Evolutionary conservation across 2,888 invertebrate species (phyloP).

Genomic region (Noctua janthina): DNA sequence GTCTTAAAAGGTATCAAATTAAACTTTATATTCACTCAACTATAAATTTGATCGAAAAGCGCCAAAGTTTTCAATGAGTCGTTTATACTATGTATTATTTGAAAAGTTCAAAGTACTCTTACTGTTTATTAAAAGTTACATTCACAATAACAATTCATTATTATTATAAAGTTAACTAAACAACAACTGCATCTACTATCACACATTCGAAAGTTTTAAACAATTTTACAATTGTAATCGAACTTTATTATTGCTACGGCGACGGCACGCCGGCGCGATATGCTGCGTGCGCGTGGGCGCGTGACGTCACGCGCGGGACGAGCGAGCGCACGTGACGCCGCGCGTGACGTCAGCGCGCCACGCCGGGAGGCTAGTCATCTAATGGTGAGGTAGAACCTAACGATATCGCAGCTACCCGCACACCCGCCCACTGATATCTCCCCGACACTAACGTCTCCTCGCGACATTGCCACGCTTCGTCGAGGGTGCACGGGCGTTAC

Average conservation of each 20-base stretch:
- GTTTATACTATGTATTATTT: conserved; percentile 79
- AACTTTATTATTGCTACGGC: conserved; percentile 90
- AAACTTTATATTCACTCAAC: conserved; percentile 77
- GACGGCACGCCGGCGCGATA: conserved; percentile 82
- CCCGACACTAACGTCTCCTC: conserved; percentile 28
- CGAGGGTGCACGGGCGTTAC: conserved; percentile 49
- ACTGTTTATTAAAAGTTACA: conserved; percentile 88
- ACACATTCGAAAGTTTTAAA: conserved; percentile 91
- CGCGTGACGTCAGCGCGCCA: conserved; percentile 32
- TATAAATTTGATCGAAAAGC: conserved; percentile 84
- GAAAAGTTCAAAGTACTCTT: conserved; percentile 84
- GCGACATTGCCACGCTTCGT: conserved; percentile 44
- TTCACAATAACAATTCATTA: conserved; percentile 90
- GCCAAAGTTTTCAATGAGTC: conserved; percentile 76
- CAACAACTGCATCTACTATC: conserved; percentile 91
- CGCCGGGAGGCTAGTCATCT: conserved; percentile 63
- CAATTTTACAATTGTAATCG: conserved; percentile 90
- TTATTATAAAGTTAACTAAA: conserved; percentile 89
- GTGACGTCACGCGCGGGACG: conserved; percentile 35
- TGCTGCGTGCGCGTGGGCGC: conserved; percentile 71
- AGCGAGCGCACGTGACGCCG: conserved; percentile 20
- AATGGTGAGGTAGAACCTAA: conserved; percentile 76
- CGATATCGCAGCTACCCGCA: conserved; percentile 65
- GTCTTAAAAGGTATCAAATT: conserved; percentile 82
- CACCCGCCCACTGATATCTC: conserved; percentile 68